Evolutionary conservation across 2,797 vertebrate species (phyloP).

Genomic region (Coreius guichenoti): DNA sequence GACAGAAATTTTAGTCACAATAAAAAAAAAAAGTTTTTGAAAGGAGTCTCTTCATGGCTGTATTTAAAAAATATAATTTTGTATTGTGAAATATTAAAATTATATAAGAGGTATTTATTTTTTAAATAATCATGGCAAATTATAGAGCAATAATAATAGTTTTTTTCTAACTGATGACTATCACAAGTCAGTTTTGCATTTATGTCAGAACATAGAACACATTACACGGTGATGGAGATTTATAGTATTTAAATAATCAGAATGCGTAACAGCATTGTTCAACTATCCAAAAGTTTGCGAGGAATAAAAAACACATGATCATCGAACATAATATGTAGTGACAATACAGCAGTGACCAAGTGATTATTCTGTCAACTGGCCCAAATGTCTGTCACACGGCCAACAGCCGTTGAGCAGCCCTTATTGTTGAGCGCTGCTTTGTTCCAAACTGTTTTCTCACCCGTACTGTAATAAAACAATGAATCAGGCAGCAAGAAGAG

Average conservation of each 20-base stretch:
- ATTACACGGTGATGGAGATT: neutral
- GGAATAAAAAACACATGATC: neutral
- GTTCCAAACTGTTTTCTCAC: slow-evolving; percentile 30
- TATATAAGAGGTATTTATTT: neutral
- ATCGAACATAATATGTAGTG: neutral
- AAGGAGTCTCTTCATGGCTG: neutral
- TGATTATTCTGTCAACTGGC: neutral
- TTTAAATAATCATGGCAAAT: neutral
- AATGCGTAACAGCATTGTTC: neutral
- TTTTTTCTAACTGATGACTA: neutral
- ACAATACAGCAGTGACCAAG: neutral
- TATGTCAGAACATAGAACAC: neutral
- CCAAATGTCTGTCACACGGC: neutral
- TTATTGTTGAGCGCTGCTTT: slow-evolving; percentile 32
- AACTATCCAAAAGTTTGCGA: neutral
- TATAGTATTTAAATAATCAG: neutral
- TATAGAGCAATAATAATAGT: neutral
- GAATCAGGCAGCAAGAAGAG: slow-evolving; percentile 20
- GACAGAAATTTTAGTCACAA: neutral
- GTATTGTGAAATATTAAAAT: neutral
- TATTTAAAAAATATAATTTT: neutral
- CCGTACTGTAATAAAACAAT: slow-evolving; percentile 8
- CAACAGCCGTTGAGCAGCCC: neutral
- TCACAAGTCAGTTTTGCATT: neutral
- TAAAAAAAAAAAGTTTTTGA: neutral